phyloP scores from a whole-genome alignment of 2,888 invertebrate genomes.

The Pyrrhopygopsis socrates region DNA sequence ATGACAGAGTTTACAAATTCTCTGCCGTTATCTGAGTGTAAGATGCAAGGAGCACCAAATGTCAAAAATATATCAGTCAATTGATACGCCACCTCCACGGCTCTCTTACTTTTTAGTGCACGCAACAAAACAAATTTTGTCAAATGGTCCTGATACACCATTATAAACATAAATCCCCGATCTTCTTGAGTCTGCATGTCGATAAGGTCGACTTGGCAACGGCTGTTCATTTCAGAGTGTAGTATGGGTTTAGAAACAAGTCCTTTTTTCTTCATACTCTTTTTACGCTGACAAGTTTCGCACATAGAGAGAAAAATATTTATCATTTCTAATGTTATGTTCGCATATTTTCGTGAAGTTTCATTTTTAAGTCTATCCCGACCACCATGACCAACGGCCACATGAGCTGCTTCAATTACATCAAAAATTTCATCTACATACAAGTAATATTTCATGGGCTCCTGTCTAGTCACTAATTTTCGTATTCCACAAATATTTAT shows the following conservation, averaged over 20 bases:
- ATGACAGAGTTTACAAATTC: conserved; percentile 85
- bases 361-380: conserved; percentile 83
- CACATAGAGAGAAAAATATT: conserved; percentile 84
- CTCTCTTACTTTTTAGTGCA: conserved; percentile 87
- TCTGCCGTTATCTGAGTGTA: conserved; percentile 81
- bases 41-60: conserved; percentile 85
- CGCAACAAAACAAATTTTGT: conserved; percentile 90
- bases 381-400: conserved; percentile 86
- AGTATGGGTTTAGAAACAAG: conserved; percentile 85
- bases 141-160: conserved; percentile 89
- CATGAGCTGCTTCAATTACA: conserved; percentile 84
- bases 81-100: conserved; percentile 87
- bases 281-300: conserved; percentile 83
- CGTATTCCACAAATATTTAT: conserved; percentile 45
- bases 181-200: conserved; percentile 88
- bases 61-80: conserved; percentile 86
- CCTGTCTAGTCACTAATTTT: conserved; percentile 26
- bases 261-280: conserved; percentile 83
- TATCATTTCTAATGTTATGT: conserved; percentile 83
- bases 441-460: conserved; percentile 29
- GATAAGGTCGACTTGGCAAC: conserved; percentile 89
- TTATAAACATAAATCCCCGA: conserved; percentile 88
- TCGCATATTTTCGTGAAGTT: conserved; percentile 82
- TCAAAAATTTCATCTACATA: conserved; percentile 64
- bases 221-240: conserved; percentile 83